Evolutionary conservation across 1,140 invertebrate genomes (phyloP), one percentile per base, ranked within the genome.

Genomic region (Archivesica marissinica): DNA sequence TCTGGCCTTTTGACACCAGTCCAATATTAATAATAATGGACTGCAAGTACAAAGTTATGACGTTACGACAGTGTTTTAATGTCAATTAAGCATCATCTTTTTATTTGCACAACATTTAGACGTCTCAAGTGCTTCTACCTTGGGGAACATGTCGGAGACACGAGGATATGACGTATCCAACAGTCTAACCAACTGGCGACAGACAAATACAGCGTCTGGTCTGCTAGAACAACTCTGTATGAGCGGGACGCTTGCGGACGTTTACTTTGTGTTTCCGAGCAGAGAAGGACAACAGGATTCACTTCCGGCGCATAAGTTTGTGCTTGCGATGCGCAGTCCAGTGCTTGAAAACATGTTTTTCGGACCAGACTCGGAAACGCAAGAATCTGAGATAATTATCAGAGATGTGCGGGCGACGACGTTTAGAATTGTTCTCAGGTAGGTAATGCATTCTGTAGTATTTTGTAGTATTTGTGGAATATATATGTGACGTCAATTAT

Each of bases 271-370:
- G 15, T 85, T 85, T 44, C 74, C 82, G 13, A 85, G 47, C 28
- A 39, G 82, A 23, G 80, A 66, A 28, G 80, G 64, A 33, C 80
- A 83, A 41, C 54, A 85, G 23, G 74, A 78, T 47, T 78, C 74
- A 39, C 82, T 85, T 78, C 82, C 82, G 20, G 82, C 82, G 20
- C 82, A 85, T 38, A 77, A 78, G 15, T 85, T 85, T 35, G 56
- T 85, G 28, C 59, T 85, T 39, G 61, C 52, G 23, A 85, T 85
- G 72, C 38, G 82, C 17, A 85, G 82, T 70, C 72, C 82, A 20
- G 74, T 70, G 23, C 78, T 85, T 52, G 82, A 85, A 52, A 33
- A 38, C 11, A 70, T 77, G 56, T 85, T 85, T 44, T 85, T 68
- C 41, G 82, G 82, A 41, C 47, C 38, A 6, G 59, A 68, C 20